Conservation (phyloP, 1,140 invertebrate species). For the Elymnias hypermnestra region DNA sequence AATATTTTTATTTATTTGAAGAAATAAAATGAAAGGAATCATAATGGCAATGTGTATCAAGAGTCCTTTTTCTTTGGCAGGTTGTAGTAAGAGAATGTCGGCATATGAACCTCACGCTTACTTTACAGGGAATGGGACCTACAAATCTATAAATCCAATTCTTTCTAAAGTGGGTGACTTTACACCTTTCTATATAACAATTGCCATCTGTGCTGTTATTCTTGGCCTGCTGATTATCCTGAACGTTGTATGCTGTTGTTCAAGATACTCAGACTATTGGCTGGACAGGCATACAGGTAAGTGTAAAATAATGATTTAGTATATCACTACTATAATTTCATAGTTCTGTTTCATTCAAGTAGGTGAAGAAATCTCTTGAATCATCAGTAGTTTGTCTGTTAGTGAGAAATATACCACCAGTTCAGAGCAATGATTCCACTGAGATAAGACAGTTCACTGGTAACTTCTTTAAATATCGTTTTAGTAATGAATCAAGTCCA, state of each 20-base stretch:
- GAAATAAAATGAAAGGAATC: too few species aligned
- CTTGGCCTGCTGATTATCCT: slow-evolving; percentile 82
- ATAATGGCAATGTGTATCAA: too few species aligned
- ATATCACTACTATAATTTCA: too few species aligned
- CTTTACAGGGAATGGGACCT: slow-evolving; percentile 63
- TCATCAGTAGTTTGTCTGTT: too few species aligned
- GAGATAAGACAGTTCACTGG: too few species aligned
- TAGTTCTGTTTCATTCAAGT: too few species aligned
- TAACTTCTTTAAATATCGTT: too few species aligned
- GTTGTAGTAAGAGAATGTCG: slow-evolving; percentile 55
- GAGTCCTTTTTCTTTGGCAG: slow-evolving; percentile 52
- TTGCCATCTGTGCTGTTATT: slow-evolving; percentile 85
- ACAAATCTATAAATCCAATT: slow-evolving; percentile 49
- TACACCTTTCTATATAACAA: slow-evolving; percentile 85
- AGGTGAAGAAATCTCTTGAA: too few species aligned
- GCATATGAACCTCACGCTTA: slow-evolving; percentile 55
- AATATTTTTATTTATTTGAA: too few species aligned
- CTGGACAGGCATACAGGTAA: slow-evolving; percentile 87
- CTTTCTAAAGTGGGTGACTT: slow-evolving; percentile 77
- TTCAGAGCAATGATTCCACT: too few species aligned
- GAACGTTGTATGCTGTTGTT: slow-evolving; percentile 88
- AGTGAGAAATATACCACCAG: too few species aligned
- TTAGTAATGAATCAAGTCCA: too few species aligned
- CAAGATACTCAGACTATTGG: slow-evolving; percentile 87
- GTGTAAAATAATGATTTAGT: slow-evolving; percentile 5